Base-by-base conservation (phyloP, 2,113 vertebrate genomes). In the Trochalopteron elliotii region DNA sequence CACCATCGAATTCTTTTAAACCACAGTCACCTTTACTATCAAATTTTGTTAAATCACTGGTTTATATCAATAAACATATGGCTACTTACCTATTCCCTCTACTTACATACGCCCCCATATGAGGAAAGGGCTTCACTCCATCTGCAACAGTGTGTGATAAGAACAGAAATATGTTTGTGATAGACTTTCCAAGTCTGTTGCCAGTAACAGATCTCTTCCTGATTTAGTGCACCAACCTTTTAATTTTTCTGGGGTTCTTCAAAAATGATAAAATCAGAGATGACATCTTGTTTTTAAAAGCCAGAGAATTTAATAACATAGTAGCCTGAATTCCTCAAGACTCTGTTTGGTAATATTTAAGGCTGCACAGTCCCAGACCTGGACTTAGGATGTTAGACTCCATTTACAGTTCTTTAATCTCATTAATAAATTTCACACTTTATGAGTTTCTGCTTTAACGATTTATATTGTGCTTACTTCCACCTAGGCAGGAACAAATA, bases 351-450 rank as follows among this genome's bases (percentile, higher is more conserved):
- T 76, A n/a, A 49, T 50, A 21, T 24, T 52, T 49, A 57, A 70
- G 23, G 12, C 61, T 83, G 42, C 52, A 68, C 20, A 45, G 9
- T 79, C 31, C 40, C 45, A 76, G 24, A 70, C 10, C n/a, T 3
- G 5, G n/a, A n/a, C n/a, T 37, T 64, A 31, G 25, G 18, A 77
- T 83, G 55, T 10, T 84, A 81, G 27, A 15, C 7, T 64, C 21
- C 35, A 55, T 67, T 55, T 53, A 42, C 0, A 0, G 8, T 22
- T 57, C 39, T 75, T 71, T 52, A 72, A 64, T 61, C 35, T 69
- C 37, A 75, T 61, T 60, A 88, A 75, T 75, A 82, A 55, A 83
- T 90, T 55, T 64, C 52, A 79, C 30, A 56, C 23, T 83, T 55
- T 45, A n/a, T 80, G 69, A 83, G 23, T 80, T 67, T 72, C 67